Evolutionary conservation across 2,797 vertebrate genomes (phyloP).

Genomic region (Mormyrus proboscirostris): DNA sequence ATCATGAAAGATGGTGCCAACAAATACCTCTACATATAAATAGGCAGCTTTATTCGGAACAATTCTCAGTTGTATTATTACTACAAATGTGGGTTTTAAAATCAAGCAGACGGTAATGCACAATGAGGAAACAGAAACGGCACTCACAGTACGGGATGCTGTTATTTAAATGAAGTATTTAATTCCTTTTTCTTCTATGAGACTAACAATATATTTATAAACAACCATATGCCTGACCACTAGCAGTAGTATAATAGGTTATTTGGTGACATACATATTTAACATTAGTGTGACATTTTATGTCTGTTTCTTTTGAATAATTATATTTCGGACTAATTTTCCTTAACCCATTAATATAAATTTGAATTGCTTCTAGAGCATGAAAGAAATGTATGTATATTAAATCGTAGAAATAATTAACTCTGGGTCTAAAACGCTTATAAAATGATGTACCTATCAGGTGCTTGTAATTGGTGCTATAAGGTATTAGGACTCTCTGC

Average conservation of each 20-base stretch:
- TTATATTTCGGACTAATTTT: not conserved
- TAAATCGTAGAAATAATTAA: not conserved
- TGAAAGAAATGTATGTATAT: not conserved
- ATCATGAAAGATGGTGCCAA: constrained; percentile 2
- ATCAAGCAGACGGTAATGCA: not conserved
- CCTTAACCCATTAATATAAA: not conserved
- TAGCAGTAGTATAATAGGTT: not conserved
- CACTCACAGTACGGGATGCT: not conserved
- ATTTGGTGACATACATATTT: not conserved
- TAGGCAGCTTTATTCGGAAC: not conserved
- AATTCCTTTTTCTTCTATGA: not conserved
- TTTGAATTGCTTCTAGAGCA: not conserved
- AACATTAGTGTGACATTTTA: not conserved
- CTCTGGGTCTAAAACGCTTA: not conserved
- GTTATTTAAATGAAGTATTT: not conserved
- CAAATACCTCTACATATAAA: not conserved
- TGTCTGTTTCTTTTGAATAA: not conserved
- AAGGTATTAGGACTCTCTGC: not conserved
- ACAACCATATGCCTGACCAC: not conserved
- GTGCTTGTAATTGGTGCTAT: not conserved
- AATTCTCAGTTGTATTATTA: not conserved
- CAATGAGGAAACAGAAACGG: not conserved
- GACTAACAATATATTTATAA: not conserved
- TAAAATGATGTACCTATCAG: not conserved
- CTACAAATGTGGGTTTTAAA: not conserved